Evolutionary conservation across 2,113 vertebrate genomes (phyloP).

Genomic region (Arizona elegans): DNA sequence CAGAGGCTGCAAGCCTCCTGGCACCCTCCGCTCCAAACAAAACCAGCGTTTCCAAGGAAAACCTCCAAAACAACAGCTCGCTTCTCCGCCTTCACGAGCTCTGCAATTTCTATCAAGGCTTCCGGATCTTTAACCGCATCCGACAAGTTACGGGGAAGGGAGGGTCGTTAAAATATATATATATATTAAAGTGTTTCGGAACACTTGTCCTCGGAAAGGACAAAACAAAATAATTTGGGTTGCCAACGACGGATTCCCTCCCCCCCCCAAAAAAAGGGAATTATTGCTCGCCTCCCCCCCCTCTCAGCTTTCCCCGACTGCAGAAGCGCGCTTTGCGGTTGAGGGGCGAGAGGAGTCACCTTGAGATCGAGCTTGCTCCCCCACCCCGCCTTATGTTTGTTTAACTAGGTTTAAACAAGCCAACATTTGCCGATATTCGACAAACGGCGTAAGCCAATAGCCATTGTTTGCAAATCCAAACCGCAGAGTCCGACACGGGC

Average conservation of each 20-base stretch:
- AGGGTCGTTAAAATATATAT: neutral
- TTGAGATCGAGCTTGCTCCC: neutral
- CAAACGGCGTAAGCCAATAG: neutral
- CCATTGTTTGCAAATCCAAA: neutral
- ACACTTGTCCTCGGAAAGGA: neutral
- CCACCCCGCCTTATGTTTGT: neutral
- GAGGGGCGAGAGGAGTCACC: neutral
- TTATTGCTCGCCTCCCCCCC: neutral
- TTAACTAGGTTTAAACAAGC: neutral
- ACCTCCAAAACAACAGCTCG: neutral
- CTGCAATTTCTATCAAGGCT: neutral
- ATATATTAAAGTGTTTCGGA: neutral
- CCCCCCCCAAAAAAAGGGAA: neutral
- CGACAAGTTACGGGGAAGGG: neutral
- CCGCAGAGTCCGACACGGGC: neutral
- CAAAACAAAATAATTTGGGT: neutral
- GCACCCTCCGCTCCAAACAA: conserved; percentile 56
- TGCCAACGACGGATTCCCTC: neutral
- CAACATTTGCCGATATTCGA: neutral
- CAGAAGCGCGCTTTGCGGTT: neutral
- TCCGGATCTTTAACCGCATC: neutral
- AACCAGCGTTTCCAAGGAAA: conserved; percentile 55
- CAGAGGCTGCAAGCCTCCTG: conserved; percentile 27
- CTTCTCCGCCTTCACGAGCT: neutral
- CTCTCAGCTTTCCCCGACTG: neutral